phyloP scores from a whole-genome alignment of 2,797 vertebrate species.

The Zenarchopterus dispar region DNA sequence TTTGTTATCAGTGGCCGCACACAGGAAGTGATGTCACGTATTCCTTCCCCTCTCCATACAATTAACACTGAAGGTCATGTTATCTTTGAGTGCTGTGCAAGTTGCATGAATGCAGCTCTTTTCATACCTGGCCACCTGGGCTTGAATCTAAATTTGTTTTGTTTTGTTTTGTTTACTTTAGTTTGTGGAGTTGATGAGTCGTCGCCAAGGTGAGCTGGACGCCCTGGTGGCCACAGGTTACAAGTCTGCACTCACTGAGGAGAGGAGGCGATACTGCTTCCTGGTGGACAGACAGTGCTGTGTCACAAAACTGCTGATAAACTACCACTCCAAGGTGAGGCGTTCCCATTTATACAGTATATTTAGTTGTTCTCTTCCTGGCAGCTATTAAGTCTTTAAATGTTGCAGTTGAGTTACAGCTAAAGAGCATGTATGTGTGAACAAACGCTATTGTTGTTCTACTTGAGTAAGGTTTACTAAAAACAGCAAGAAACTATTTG shows the following conservation, averaged over 20 bases:
- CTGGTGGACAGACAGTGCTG: conserved; percentile 89
- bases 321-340: conserved; percentile 88
- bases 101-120: background rate
- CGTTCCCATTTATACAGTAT: background rate
- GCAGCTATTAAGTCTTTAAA: background rate
- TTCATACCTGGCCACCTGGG: background rate
- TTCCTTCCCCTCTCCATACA: too few species aligned
- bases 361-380: background rate
- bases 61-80: too few species aligned
- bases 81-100: too few species aligned
- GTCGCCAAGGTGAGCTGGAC: conserved; percentile 87
- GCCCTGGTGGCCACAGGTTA: conserved; percentile 86
- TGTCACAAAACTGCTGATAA: conserved; percentile 87
- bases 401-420: background rate
- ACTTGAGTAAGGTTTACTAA: too few species aligned
- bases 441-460: too few species aligned
- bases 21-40: too few species aligned
- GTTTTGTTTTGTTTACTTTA: conserved; percentile 45
- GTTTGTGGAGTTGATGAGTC: conserved; percentile 90
- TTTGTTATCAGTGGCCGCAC: too few species aligned
- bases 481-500: background rate
- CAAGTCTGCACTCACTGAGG: conserved; percentile 87
- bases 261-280: conserved; percentile 88
- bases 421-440: background rate
- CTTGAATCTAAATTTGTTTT: background rate